These are phyloP conservation scores for Dendrolimus pini DNA, from an alignment of 2,888 invertebrate genomes.

Conservation along the genomic window DNA sequence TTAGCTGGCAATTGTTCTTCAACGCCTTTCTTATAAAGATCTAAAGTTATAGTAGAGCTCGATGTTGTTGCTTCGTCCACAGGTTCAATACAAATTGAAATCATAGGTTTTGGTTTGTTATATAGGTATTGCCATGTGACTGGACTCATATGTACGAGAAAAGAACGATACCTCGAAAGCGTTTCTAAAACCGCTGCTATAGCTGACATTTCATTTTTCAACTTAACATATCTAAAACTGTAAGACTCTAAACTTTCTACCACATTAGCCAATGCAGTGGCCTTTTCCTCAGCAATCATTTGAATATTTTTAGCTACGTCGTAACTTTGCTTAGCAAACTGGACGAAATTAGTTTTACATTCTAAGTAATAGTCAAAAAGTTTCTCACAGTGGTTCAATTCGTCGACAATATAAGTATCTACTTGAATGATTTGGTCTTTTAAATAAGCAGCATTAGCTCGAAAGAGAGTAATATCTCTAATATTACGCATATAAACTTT, in stretches of 20 bases:
- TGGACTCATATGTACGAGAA: slow-evolving; percentile 24
- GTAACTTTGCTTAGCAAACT: slow-evolving; percentile 23
- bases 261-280: slow-evolving; percentile 11
- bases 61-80: slow-evolving; percentile 3
- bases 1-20: slow-evolving; percentile 6
- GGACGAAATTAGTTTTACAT: slow-evolving; percentile 18
- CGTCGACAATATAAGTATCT: slow-evolving; percentile 13
- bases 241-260: slow-evolving; percentile 19
- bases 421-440: slow-evolving; percentile 27
- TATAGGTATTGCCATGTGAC: slow-evolving; percentile 17
- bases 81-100: background rate
- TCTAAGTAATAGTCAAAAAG: slow-evolving; percentile 10
- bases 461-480: slow-evolving; percentile 24
- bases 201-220: slow-evolving; percentile 22
- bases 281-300: slow-evolving; percentile 13
- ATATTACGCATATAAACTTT: slow-evolving; percentile 28
- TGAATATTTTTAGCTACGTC: slow-evolving; percentile 18
- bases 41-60: slow-evolving; percentile 5
- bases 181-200: slow-evolving; percentile 21
- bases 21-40: slow-evolving; percentile 11
- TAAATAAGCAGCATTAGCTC: slow-evolving; percentile 26
- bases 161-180: slow-evolving; percentile 22
- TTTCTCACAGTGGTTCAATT: slow-evolving; percentile 18
- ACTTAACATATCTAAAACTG: slow-evolving; percentile 19
- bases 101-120: slow-evolving; percentile 4